phyloP scores from a whole-genome alignment of 35 echinoderm and acorn worm species.

The Lytechinus pictus region DNA sequence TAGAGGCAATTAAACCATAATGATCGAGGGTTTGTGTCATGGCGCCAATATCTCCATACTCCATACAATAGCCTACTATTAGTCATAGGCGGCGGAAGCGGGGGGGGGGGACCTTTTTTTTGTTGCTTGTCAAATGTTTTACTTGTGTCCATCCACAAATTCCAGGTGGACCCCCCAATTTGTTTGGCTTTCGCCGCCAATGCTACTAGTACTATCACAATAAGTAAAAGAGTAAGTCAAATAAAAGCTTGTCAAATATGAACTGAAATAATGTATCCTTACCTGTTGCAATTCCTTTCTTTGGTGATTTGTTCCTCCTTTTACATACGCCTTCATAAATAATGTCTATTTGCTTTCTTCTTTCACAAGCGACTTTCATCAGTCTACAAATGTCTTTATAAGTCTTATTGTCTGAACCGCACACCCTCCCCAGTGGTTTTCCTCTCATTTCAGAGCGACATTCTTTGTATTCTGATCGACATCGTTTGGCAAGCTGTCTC shows the following conservation, averaged over 20 bases:
- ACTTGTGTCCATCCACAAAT: neutral
- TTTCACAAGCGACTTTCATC: conserved; percentile 28
- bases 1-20: too few species aligned
- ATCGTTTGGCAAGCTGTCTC: conserved; percentile 29
- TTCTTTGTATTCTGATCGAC: conserved; percentile 6
- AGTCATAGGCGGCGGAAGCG: too few species aligned
- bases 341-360: neutral
- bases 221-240: too few species aligned
- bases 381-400: conserved; percentile 41
- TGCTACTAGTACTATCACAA: too few species aligned
- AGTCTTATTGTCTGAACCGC: conserved; percentile 43
- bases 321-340: conserved; percentile 21
- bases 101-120: too few species aligned
- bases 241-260: too few species aligned
- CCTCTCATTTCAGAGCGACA: conserved; percentile 37
- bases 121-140: too few species aligned
- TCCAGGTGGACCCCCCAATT: neutral
- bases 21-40: too few species aligned
- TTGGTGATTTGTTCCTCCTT: conserved; percentile 7
- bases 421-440: neutral
- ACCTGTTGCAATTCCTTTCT: neutral
- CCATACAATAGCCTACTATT: too few species aligned
- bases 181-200: neutral
- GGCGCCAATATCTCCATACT: too few species aligned
- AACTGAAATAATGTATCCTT: neutral